These are phyloP conservation scores for Botrylloides violaceus DNA, from an alignment of 23 tunicate species.

Conservation along the genomic window DNA sequence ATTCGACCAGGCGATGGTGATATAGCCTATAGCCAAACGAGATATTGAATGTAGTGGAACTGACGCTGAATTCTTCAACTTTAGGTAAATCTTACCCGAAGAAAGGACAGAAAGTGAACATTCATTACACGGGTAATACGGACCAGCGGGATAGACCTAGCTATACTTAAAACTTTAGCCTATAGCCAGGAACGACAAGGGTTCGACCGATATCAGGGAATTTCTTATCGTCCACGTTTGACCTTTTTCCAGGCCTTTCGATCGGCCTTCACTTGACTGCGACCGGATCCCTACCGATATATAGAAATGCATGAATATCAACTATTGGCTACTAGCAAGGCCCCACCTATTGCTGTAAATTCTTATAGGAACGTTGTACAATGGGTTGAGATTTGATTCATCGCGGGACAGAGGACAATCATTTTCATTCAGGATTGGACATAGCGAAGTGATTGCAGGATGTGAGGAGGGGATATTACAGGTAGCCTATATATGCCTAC, in stretches of 20 bases:
- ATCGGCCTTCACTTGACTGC: neutral
- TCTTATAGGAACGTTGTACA: slow-evolving; percentile 23
- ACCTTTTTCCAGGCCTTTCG: neutral
- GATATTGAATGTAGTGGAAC: too few species aligned
- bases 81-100: slow-evolving; percentile 35
- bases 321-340: too few species aligned
- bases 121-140: slow-evolving; percentile 56
- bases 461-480: slow-evolving; percentile 31
- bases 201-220: neutral
- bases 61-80: too few species aligned
- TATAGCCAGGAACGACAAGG: neutral
- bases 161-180: neutral
- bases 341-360: too few species aligned
- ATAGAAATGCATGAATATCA: too few species aligned
- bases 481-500: slow-evolving; percentile 1
- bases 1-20: slow-evolving; percentile 30
- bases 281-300: too few species aligned
- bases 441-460: slow-evolving; percentile 31
- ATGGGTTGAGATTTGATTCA: slow-evolving; percentile 29
- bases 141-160: too few species aligned
- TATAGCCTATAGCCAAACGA: too few species aligned
- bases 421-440: slow-evolving; percentile 23
- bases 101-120: slow-evolving; percentile 36
- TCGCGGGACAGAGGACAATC: slow-evolving; percentile 23
- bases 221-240: neutral